Evolutionary conservation across 2,113 vertebrate genomes (phyloP).

Genomic region (Siphamia tubifer): DNA sequence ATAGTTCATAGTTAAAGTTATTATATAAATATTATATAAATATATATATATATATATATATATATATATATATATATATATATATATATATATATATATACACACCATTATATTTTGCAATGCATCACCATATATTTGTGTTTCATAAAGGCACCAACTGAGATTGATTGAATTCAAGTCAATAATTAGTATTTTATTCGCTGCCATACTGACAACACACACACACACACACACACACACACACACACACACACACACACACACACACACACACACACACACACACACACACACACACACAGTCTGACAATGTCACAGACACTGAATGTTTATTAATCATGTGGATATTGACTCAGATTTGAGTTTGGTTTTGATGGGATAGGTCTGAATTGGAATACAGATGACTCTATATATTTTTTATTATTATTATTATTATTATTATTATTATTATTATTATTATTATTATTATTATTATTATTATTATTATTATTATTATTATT

Average conservation of each 20-base stretch:
- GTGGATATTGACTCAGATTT: not conserved
- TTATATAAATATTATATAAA: no score
- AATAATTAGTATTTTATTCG: constrained; percentile 17
- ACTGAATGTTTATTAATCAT: not conserved
- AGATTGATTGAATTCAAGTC: constrained; percentile 19
- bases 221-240: not conserved
- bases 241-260: not conserved
- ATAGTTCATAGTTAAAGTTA: no score
- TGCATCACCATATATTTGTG: no score
- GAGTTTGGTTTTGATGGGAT: constrained; percentile 9
- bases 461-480: not conserved
- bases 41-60: no score
- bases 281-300: not conserved
- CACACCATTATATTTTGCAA: no score
- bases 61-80: no score
- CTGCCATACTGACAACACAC: not conserved
- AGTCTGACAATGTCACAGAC: not conserved
- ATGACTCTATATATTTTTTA: not conserved
- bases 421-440: not conserved
- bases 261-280: not conserved
- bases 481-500: not conserved
- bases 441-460: not conserved
- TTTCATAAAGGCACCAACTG: not conserved
- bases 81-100: no score
- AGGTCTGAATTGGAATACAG: not conserved